Evolutionary conservation across 2,888 invertebrate genomes (phyloP).

Genomic region (Cybosia mesomella): DNA sequence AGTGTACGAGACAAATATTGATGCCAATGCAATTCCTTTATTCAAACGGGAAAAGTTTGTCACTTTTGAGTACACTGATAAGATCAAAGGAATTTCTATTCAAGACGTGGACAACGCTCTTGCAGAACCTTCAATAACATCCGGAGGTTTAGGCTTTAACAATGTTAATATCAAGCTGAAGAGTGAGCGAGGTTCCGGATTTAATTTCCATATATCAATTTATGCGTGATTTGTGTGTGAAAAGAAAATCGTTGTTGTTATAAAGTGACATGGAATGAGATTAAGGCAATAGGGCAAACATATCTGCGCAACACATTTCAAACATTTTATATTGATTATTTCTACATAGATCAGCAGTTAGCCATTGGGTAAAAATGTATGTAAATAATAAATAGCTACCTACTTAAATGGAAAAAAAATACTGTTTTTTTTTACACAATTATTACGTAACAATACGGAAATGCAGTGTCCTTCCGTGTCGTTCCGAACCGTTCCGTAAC

Average conservation of each 20-base stretch:
- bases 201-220: constrained; percentile 72
- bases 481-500: neutral
- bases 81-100: constrained; percentile 79
- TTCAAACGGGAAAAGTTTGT: constrained; percentile 71
- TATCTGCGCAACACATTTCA: neutral
- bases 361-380: neutral
- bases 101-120: constrained; percentile 75
- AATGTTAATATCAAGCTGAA: constrained; percentile 78
- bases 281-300: too few species aligned
- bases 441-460: neutral
- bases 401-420: neutral
- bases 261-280: neutral
- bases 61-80: constrained; percentile 66
- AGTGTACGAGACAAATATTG: constrained; percentile 64
- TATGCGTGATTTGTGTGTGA: constrained; percentile 66
- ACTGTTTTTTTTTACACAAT: neutral
- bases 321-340: neutral
- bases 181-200: constrained; percentile 76
- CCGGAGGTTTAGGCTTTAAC: constrained; percentile 77
- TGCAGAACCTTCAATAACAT: constrained; percentile 73
- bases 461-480: neutral
- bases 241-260: neutral
- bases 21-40: constrained; percentile 61
- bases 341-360: neutral
- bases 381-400: neutral